Evolutionary conservation across 2,797 vertebrate genomes (phyloP).

Genomic region (Melanotaenia trifasciata): DNA sequence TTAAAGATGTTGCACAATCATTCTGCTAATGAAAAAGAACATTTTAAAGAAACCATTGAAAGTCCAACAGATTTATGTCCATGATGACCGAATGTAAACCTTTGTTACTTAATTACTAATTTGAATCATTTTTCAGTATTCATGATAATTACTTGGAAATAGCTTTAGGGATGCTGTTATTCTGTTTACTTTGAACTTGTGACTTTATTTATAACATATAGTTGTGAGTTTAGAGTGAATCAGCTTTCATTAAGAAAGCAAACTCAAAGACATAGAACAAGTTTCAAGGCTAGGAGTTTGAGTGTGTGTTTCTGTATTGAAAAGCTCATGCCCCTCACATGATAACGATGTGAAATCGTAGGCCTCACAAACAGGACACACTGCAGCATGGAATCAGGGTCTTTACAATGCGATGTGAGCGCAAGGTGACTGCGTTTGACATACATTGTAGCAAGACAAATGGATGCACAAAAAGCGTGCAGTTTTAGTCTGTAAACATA

Average conservation of each 20-base stretch:
- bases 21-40: background rate
- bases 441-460: conserved; percentile 50
- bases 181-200: background rate
- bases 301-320: background rate
- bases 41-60: background rate
- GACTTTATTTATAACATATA: background rate
- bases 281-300: background rate
- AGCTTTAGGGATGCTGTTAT: background rate
- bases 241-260: background rate
- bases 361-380: conserved; percentile 50
- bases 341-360: conserved; percentile 18
- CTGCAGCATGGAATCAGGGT: conserved; percentile 35
- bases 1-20: background rate
- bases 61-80: background rate
- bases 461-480: conserved; percentile 55
- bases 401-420: conserved; percentile 34
- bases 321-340: conserved; percentile 18
- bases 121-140: background rate
- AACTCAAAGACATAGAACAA: background rate
- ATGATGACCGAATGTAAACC: background rate
- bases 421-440: conserved; percentile 42
- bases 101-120: background rate
- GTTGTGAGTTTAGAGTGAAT: background rate
- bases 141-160: background rate
- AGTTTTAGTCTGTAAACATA: conserved; percentile 12